These are phyloP conservation scores for Monoplex corrugatus DNA, from an alignment of 2,888 invertebrate genomes.

Conservation along the genomic window DNA sequence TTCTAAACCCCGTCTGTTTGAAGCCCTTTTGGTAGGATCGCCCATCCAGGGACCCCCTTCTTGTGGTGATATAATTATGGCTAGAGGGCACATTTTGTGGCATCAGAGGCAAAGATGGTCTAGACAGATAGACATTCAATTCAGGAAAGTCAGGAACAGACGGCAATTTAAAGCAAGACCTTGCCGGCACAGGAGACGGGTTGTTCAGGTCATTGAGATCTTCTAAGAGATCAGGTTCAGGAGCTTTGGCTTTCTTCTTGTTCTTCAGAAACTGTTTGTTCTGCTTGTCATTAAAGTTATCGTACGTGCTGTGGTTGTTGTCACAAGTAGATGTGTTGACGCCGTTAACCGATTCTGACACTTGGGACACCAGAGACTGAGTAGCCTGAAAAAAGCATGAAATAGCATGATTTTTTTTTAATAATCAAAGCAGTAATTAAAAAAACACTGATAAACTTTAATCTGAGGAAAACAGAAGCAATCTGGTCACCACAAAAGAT, in stretches of 20 bases:
- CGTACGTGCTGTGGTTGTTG: slow-evolving; percentile 53
- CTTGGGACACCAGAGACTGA: slow-evolving; percentile 7
- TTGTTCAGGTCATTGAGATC: slow-evolving; percentile 52
- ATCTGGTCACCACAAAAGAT: no score
- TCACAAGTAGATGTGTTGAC: background rate
- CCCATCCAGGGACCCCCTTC: slow-evolving; percentile 38
- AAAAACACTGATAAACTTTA: no score
- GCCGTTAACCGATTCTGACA: background rate
- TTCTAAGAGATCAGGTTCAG: slow-evolving; percentile 43
- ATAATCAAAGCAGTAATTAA: no score
- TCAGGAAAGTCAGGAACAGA: background rate
- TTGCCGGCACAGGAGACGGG: slow-evolving; percentile 18
- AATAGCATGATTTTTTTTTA: background rate
- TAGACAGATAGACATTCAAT: slow-evolving; percentile 21
- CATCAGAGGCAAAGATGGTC: slow-evolving; percentile 15
- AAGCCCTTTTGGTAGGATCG: slow-evolving; percentile 26
- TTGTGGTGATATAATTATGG: background rate
- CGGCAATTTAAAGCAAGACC: background rate
- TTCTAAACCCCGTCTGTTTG: background rate
- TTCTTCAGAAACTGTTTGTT: background rate
- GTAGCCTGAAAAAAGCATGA: background rate
- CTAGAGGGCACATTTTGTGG: background rate
- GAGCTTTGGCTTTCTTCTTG: slow-evolving; percentile 15
- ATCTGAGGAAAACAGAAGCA: no score
- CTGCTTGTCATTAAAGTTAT: slow-evolving; percentile 40